Percentiles rank a stretch among this genome's conserved stretches.
Evolutionary conservation across 2,888 invertebrate genomes (phyloP).

Genomic region (Sphaerophoria taeniata): DNA sequence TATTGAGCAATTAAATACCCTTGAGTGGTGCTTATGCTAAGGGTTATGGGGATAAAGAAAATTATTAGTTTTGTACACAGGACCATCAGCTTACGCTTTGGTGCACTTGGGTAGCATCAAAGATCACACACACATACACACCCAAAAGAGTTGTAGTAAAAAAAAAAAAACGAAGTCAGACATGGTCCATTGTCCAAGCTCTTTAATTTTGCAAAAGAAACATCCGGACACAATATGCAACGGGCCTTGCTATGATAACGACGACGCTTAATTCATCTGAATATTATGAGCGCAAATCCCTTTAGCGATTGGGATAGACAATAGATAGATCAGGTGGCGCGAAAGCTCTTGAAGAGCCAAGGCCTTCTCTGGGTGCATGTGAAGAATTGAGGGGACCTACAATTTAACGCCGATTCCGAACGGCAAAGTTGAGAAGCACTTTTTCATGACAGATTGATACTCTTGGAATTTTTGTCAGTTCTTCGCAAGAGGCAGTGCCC

Average conservation of each 20-base stretch:
- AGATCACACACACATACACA: not conserved
- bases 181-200: slow-evolving; percentile 8
- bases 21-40: slow-evolving; percentile 3
- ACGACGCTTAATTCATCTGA: not conserved
- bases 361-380: no score
- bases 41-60: slow-evolving; percentile 52
- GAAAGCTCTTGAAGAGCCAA: no score
- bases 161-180: not conserved
- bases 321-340: no score
- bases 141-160: slow-evolving; percentile 14
- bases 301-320: no score
- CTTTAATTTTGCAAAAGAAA: not conserved
- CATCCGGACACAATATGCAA: not conserved
- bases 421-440: no score
- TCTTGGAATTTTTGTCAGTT: no score
- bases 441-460: no score
- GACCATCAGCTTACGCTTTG: not conserved
- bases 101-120: slow-evolving; percentile 4
- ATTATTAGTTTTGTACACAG: slow-evolving; percentile 65
- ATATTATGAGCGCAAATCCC: no score
- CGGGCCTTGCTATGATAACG: not conserved
- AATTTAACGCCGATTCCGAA: no score
- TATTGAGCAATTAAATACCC: slow-evolving; percentile 67
- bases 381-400: no score
- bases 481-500: no score